A percentile compares a stretch with the other conserved stretches of the same genome.
Conservation (phyloP, 1,140 invertebrate species). For the Acromyrmex charruanus region DNA sequence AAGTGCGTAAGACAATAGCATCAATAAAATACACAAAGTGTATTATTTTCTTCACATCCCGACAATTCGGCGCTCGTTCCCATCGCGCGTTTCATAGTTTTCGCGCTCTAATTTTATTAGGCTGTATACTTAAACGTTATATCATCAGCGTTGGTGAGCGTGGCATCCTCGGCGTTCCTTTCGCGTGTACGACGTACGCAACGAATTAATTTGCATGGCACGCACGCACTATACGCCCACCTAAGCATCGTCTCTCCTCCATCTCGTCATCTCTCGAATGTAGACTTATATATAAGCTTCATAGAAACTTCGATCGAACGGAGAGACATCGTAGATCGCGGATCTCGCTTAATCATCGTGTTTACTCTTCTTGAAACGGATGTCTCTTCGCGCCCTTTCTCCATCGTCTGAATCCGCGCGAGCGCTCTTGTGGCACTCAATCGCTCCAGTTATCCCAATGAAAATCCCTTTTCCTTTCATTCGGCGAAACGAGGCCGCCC, state of each 20-base stretch:
- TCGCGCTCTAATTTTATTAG: conserved; percentile 32
- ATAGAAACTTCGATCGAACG: neutral
- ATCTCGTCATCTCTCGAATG: neutral
- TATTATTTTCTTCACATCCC: conserved; percentile 23
- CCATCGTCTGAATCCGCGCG: neutral
- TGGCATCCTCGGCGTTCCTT: conserved; percentile 16
- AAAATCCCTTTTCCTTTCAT: conserved; percentile 51
- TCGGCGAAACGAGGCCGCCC: conserved; percentile 40
- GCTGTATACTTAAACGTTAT: conserved; percentile 33
- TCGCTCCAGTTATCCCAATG: neutral
- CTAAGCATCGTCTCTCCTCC: neutral
- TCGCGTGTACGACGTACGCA: neutral
- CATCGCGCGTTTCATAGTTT: neutral
- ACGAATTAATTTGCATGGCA: conserved; percentile 9
- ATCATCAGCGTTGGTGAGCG: conserved; percentile 23
- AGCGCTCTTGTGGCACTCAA: neutral
- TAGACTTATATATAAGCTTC: neutral
- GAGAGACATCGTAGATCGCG: neutral
- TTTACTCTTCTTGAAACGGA: neutral
- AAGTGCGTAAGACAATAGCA: neutral
- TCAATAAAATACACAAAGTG: too few species aligned
- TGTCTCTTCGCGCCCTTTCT: conserved; percentile 7
- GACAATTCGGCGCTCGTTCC: conserved; percentile 48
- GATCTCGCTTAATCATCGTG: neutral
- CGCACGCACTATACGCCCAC: neutral